Percentiles rank a stretch among this genome's conserved stretches.
These are phyloP conservation scores for Pangasius larnaudii DNA, from an alignment of 2,797 vertebrate genomes.

Conservation along the genomic window DNA sequence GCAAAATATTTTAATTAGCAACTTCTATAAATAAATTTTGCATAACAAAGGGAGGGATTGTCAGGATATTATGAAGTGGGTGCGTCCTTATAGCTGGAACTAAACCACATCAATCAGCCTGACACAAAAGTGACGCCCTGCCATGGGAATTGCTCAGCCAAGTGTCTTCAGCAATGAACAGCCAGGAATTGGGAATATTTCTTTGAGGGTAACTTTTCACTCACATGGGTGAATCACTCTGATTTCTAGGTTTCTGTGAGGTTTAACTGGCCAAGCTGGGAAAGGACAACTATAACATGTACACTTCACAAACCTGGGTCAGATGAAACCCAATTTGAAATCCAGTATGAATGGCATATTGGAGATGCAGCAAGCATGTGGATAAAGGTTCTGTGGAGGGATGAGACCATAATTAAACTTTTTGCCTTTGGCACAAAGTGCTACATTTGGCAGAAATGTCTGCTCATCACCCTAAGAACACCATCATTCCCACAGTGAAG, in stretches of 20 bases:
- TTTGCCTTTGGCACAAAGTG: not conserved
- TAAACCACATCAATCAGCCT: conserved; percentile 42
- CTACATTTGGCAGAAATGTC: not conserved
- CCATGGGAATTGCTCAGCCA: not conserved
- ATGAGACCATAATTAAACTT: not conserved
- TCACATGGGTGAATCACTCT: not conserved
- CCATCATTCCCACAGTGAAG: not conserved
- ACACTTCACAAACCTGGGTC: not conserved
- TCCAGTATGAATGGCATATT: not conserved
- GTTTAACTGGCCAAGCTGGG: not conserved
- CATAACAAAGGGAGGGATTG: conserved; percentile 39
- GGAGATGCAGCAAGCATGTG: not conserved
- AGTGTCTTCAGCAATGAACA: not conserved
- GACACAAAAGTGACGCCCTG: conserved; percentile 1
- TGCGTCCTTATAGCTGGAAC: conserved; percentile 41
- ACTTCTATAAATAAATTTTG: conserved; percentile 51
- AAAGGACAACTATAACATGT: not conserved
- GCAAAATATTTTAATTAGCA: conserved; percentile 58
- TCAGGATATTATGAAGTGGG: conserved; percentile 48
- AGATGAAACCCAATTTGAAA: not conserved
- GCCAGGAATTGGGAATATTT: not conserved
- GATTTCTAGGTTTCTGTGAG: not conserved
- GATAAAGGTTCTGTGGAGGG: not conserved
- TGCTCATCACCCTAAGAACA: not conserved
- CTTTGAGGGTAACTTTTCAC: not conserved